phyloP scores from a whole-genome alignment of 53 echinoderm and acorn worm species.

The Mesocentrotus franciscanus region DNA sequence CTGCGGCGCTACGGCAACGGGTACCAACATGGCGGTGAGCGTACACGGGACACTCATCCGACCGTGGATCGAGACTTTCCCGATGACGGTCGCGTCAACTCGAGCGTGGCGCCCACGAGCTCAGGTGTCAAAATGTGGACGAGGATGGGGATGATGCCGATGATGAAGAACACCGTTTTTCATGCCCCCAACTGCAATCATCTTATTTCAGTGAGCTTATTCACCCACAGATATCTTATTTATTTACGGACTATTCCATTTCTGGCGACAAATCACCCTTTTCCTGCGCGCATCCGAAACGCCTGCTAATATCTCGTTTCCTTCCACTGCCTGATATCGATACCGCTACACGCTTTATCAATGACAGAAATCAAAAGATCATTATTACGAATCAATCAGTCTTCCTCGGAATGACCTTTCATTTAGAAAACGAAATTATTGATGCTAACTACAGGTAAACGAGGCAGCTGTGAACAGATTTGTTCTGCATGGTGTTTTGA shows the following conservation, averaged over 20 bases:
- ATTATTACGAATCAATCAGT: slow-evolving; percentile 60
- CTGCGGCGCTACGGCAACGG: slow-evolving; percentile 55
- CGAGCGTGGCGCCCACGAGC: slow-evolving; percentile 46
- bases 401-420: slow-evolving; percentile 35
- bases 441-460: slow-evolving; percentile 32
- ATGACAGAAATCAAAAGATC: slow-evolving; percentile 37
- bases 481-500: background rate
- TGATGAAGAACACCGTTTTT: slow-evolving; percentile 5
- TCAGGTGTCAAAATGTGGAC: slow-evolving; percentile 54
- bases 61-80: slow-evolving; percentile 48
- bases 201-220: background rate
- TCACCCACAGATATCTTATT: slow-evolving; percentile 61
- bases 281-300: slow-evolving; percentile 46
- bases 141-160: slow-evolving; percentile 26
- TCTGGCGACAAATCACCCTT: slow-evolving; percentile 57
- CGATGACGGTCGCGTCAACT: slow-evolving; percentile 49
- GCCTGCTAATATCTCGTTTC: slow-evolving; percentile 31
- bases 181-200: background rate
- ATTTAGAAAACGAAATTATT: slow-evolving; percentile 50
- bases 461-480: slow-evolving; percentile 1
- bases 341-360: background rate
- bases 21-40: slow-evolving; percentile 51
- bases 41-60: slow-evolving; percentile 40
- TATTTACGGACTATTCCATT: slow-evolving; percentile 63
- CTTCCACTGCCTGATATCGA: slow-evolving; percentile 37